Percentiles rank a stretch among this genome's conserved stretches.
These are phyloP conservation scores for Lasioglossum lativentre DNA, from an alignment of 2,888 invertebrate genomes.

Conservation along the genomic window DNA sequence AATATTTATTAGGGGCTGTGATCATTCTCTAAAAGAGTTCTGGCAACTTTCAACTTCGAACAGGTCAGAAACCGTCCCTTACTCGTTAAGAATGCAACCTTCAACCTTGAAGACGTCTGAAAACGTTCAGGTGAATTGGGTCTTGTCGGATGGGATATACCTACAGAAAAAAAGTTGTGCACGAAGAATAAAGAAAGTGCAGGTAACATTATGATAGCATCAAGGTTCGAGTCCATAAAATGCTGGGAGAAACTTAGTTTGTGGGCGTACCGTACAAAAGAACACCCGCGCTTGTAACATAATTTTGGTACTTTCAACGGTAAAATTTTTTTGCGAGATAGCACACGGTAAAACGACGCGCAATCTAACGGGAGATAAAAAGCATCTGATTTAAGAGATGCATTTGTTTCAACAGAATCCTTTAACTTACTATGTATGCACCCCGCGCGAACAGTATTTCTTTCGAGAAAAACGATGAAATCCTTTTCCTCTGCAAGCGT, in stretches of 20 bases:
- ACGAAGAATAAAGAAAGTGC: conserved; percentile 29
- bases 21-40: not conserved
- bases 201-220: conserved; percentile 35
- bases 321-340: not conserved
- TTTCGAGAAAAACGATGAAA: not conserved
- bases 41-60: not conserved
- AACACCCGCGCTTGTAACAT: not conserved
- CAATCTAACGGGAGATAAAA: not conserved
- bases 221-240: conserved; percentile 12
- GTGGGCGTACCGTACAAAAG: not conserved
- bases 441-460: not conserved
- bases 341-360: not conserved
- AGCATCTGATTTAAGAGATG: not conserved
- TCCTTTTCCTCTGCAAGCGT: not conserved
- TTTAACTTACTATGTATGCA: too few species aligned
- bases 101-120: not conserved
- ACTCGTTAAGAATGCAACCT: conserved; percentile 15
- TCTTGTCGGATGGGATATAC: not conserved
- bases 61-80: not conserved
- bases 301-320: conserved; percentile 1
- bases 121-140: not conserved
- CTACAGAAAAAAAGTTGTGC: conserved; percentile 7
- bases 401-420: not conserved
- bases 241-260: conserved; percentile 15
- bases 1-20: not conserved